These are phyloP conservation scores for Ligdia adustata DNA, from an alignment of 2,888 invertebrate species.

Conservation along the genomic window DNA sequence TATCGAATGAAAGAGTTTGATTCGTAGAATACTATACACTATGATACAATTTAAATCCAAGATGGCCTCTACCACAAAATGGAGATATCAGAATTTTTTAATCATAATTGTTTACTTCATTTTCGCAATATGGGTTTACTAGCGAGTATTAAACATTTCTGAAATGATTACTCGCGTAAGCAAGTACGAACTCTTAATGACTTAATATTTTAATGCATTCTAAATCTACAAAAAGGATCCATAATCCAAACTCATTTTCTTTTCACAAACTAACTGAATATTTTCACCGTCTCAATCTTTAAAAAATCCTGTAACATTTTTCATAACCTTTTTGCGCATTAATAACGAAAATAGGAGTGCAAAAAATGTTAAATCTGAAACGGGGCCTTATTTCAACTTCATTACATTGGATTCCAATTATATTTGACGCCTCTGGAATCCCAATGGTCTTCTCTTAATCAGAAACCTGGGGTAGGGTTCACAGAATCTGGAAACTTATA, in stretches of 20 bases:
- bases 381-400: slow-evolving; percentile 25
- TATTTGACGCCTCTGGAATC: slow-evolving; percentile 32
- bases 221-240: background rate
- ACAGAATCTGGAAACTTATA: no score
- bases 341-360: slow-evolving; percentile 17
- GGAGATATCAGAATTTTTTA: no score
- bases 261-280: background rate
- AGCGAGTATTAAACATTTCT: no score
- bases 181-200: no score
- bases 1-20: no score
- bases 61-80: no score
- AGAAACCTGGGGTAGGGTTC: slow-evolving; percentile 15
- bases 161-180: no score
- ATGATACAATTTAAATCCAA: no score
- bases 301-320: slow-evolving; percentile 9
- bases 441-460: slow-evolving; percentile 31
- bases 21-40: no score
- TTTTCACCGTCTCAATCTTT: slow-evolving; percentile 1
- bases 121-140: no score
- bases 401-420: slow-evolving; percentile 36
- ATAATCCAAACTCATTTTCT: slow-evolving; percentile 2
- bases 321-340: slow-evolving; percentile 14
- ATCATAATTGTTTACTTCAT: no score
- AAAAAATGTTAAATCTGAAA: slow-evolving; percentile 20
- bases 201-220: background rate